These are phyloP conservation scores for Chlorodrepanis virens DNA, from an alignment of 2,113 vertebrate species.

Conservation along the genomic window DNA sequence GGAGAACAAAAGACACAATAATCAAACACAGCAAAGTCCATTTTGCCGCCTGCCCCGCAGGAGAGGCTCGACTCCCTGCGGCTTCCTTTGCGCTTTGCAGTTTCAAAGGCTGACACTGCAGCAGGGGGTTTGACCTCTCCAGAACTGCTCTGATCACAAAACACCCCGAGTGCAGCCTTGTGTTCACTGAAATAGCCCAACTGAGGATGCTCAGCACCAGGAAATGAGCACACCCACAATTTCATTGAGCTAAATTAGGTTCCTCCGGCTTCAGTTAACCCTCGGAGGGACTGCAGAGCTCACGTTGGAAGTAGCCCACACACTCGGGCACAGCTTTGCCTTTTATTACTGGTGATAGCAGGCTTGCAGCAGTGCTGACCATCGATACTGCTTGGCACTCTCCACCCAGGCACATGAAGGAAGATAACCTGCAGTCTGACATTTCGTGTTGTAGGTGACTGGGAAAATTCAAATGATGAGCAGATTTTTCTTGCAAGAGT, in stretches of 20 bases:
- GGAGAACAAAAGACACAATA: background rate
- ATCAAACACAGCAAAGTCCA: background rate
- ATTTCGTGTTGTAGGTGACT: fast-evolving
- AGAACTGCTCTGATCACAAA: background rate
- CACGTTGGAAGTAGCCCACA: background rate
- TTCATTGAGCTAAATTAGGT: background rate
- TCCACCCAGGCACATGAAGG: background rate
- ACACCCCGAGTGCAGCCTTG: background rate
- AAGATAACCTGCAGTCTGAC: background rate
- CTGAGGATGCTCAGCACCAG: background rate
- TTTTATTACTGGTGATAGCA: background rate
- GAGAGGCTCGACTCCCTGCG: background rate
- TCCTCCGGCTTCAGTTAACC: background rate
- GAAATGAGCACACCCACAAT: background rate
- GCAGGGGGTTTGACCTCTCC: background rate
- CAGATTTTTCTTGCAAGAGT: background rate
- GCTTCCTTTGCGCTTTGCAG: background rate
- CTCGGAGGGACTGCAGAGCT: background rate
- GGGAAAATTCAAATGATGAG: background rate
- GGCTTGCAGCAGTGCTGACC: background rate
- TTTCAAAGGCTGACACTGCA: constrained; percentile 21
- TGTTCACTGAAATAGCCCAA: background rate
- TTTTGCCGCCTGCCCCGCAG: background rate
- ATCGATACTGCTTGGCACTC: background rate
- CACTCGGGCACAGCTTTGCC: background rate